Conservation (phyloP, 2,113 vertebrate genomes). For the Neogobius melanostomus region DNA sequence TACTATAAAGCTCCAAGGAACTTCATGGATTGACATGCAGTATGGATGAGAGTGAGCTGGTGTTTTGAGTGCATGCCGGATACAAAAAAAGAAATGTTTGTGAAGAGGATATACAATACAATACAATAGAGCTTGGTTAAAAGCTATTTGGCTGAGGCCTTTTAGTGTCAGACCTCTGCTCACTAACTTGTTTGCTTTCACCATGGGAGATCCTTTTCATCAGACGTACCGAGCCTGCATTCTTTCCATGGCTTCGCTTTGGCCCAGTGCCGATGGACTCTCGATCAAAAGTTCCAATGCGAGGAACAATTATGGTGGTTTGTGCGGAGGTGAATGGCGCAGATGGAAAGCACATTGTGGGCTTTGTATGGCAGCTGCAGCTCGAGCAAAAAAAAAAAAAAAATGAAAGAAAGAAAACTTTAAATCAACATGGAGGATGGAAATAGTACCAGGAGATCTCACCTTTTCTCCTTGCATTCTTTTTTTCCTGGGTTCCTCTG, state of each 20-base stretch:
- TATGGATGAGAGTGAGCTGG: too few relatives aligned
- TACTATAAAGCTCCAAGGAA: too few relatives aligned
- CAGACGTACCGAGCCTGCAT: slow-evolving; percentile 35
- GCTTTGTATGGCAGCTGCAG: slow-evolving; percentile 53
- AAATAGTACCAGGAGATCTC: slow-evolving; percentile 18
- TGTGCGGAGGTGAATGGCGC: slow-evolving; percentile 58
- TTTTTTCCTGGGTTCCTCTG: neutral
- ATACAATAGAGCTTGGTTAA: too few relatives aligned
- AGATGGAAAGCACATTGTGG: slow-evolving; percentile 60
- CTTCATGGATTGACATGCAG: too few relatives aligned
- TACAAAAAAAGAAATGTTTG: too few relatives aligned
- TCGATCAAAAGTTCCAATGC: slow-evolving; percentile 55
- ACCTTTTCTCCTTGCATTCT: slow-evolving; percentile 11
- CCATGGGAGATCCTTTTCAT: slow-evolving; percentile 28
- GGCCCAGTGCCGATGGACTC: slow-evolving; percentile 41
- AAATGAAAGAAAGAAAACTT: neutral
- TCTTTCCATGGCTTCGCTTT: slow-evolving; percentile 41
- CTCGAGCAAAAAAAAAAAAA: slow-evolving; percentile 8
- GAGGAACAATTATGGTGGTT: slow-evolving; percentile 55
- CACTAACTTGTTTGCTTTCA: slow-evolving; percentile 41
- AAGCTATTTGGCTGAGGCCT: too few relatives aligned
- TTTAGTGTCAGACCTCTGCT: too few relatives aligned
- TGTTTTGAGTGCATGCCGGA: too few relatives aligned
- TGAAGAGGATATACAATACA: too few relatives aligned
- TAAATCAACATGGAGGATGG: slow-evolving; percentile 24